Evolutionary conservation across 2,113 vertebrate genomes (phyloP).

Genomic region (Colius striatus): DNA sequence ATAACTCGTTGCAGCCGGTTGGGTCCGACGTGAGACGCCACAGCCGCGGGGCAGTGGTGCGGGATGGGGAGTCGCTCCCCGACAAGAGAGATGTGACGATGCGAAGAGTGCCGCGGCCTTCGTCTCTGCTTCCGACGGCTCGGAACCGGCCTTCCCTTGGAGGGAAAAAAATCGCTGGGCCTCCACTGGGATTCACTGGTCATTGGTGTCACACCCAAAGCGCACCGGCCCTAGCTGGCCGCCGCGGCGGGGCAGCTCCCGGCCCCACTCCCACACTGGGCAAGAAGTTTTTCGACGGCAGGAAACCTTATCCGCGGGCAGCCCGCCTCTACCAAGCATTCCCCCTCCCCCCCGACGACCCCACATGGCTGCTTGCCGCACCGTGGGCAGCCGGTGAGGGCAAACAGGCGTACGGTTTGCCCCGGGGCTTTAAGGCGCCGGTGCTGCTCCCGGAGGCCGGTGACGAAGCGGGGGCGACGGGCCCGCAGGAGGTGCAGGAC

Average conservation of each 20-base stretch:
- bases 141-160: background rate
- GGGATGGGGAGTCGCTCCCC: background rate
- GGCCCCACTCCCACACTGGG: background rate
- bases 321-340: background rate
- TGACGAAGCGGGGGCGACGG: rapidly evolving
- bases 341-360: background rate
- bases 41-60: background rate
- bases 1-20: background rate
- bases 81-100: background rate
- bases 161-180: background rate
- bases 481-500: constrained; percentile 20
- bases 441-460: background rate
- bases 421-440: background rate
- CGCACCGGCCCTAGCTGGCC: background rate
- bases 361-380: background rate
- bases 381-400: background rate
- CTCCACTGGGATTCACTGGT: background rate
- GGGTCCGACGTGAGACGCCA: background rate
- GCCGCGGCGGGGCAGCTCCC: background rate
- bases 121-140: background rate
- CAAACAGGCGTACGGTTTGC: background rate
- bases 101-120: background rate
- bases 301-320: background rate
- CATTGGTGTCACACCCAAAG: background rate
- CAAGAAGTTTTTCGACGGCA: background rate